These are phyloP conservation scores for Sinelater perroti DNA, from an alignment of 2,888 invertebrate species.

Conservation along the genomic window DNA sequence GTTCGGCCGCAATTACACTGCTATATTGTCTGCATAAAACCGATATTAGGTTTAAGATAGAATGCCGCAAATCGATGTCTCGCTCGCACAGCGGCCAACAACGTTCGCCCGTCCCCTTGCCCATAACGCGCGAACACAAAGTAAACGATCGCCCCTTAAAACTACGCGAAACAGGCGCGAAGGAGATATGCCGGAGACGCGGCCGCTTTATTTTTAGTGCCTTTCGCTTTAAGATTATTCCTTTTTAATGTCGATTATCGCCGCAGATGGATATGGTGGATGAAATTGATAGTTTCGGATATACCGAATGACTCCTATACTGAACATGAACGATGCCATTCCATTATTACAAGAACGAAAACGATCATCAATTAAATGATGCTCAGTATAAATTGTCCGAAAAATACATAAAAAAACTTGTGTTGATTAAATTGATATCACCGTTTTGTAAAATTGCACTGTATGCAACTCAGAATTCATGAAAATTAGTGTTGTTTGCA, in stretches of 20 bases:
- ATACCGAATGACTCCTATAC: too few relatives aligned
- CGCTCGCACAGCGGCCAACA: constrained; percentile 1
- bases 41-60: constrained; percentile 50
- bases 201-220: constrained; percentile 22
- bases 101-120: background rate
- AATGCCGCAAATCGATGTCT: constrained; percentile 30
- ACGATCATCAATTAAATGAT: too few relatives aligned
- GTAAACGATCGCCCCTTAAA: constrained; percentile 19
- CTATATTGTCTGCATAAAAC: constrained; percentile 49
- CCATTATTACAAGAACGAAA: too few relatives aligned
- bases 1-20: constrained; percentile 48
- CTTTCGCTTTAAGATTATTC: constrained; percentile 21
- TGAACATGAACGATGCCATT: too few relatives aligned
- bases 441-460: too few relatives aligned
- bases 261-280: too few relatives aligned
- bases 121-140: constrained; percentile 20
- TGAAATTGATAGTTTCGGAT: too few relatives aligned
- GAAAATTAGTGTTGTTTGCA: too few relatives aligned
- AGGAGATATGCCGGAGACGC: constrained; percentile 21
- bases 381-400: too few relatives aligned
- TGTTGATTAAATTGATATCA: too few relatives aligned
- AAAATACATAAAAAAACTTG: too few relatives aligned
- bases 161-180: constrained; percentile 7
- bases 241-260: constrained; percentile 15
- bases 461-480: too few relatives aligned